phyloP scores from a whole-genome alignment of 2,888 invertebrate species.

The Chalcosyrphus nemorum region DNA sequence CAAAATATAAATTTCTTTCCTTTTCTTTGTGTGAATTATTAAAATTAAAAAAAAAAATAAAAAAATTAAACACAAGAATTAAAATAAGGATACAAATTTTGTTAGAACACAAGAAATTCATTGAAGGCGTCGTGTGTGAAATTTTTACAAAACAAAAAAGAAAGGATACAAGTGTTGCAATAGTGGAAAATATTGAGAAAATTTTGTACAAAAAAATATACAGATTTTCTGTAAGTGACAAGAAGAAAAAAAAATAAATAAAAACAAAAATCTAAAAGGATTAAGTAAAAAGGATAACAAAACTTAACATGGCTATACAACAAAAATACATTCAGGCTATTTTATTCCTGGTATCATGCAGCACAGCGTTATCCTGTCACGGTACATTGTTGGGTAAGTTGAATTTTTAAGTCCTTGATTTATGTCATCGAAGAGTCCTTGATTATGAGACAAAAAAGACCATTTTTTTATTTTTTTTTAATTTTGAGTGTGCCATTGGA shows the following conservation, averaged over 20 bases:
- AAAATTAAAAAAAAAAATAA: too few species aligned
- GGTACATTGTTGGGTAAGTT: conserved; percentile 80
- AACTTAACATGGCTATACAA: conserved; percentile 70
- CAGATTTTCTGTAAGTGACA: conserved; percentile 30
- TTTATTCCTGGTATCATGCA: conserved; percentile 76
- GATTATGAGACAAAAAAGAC: background rate
- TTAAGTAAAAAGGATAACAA: conserved; percentile 42
- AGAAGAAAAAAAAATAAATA: background rate
- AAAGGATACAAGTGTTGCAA: conserved; percentile 14
- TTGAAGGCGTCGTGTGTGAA: conserved; percentile 49
- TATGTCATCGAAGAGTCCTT: conserved; percentile 26
- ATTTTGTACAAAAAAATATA: background rate
- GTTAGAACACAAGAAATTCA: conserved; percentile 63
- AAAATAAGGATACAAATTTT: conserved; percentile 13
- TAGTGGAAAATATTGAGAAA: conserved; percentile 43
- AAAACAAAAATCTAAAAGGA: background rate
- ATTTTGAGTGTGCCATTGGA: conserved; percentile 39
- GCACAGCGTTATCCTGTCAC: conserved; percentile 78
- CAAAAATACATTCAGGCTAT: conserved; percentile 74
- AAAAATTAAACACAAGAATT: conserved; percentile 31
- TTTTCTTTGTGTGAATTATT: conserved; percentile 24
- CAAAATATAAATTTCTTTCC: conserved; percentile 20
- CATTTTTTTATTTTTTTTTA: too few species aligned
- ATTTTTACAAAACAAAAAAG: background rate
- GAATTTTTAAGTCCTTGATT: conserved; percentile 11